Evolutionary conservation across 2,797 vertebrate species (phyloP), one percentile per base, ranked within the genome.

Genomic region (Pseudomugil tenellus): DNA sequence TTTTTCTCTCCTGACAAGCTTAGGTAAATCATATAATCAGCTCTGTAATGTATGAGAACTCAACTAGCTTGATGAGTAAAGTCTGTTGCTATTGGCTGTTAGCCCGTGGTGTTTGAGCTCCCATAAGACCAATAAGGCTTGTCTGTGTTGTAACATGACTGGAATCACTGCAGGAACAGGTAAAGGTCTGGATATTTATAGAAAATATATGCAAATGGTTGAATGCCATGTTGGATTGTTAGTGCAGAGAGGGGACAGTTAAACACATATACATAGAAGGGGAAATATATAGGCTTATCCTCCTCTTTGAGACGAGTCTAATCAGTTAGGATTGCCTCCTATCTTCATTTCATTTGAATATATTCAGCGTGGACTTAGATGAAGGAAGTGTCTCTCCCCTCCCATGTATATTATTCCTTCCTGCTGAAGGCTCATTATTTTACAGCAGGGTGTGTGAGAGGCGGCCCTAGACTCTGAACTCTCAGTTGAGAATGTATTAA

Each of bases 1-100:
- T 95, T 93, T 95, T 95, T 97, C 94, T 97, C 93, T 93, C 94
- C 91, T 97, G 97, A 97, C 96, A 98, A 95, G 93, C 91, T 92
- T 94, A 94, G 94, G 94, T 97, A 97, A 97, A 96, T 96, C 94
- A 96, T 89, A 89, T 87, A 91, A 92, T 87, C 91, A 95, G 82
- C 95, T 95, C 93, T 92, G 94, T 95, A 96, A 96, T 95, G 95
- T 94, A 95, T 90, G 94, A 94, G 93, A 85, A 39, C 81, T 90
- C 58, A 58, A 87, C 91, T 70, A 88, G 92, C 94, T 94, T 93
- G 91, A 91, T 76, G 70, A 93, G 91, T 89, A 92, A 93, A 93
- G 88, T 93, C 82, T 49, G 70, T 86, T 83, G 88, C 88, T 92
- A 92, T 92, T 95, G 90, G 90, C 93, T 95, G 74, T 79, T 92